These are phyloP conservation scores for Elymnias hypermnestra DNA, from an alignment of 1,140 invertebrate species.

Conservation along the genomic window DNA sequence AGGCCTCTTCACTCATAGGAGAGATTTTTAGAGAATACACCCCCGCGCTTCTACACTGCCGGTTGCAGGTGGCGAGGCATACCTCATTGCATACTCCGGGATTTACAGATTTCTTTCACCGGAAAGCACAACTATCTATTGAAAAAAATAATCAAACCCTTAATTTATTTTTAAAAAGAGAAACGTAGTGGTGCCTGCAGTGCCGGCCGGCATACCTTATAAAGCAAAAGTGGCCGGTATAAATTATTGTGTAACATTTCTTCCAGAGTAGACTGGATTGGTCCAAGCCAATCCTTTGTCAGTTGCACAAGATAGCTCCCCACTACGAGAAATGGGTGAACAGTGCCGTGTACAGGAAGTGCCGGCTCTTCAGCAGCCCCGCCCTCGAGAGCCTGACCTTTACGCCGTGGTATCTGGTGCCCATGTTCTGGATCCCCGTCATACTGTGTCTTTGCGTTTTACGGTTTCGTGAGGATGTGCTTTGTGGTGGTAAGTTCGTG, in stretches of 20 bases:
- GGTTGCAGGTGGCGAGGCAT: no score
- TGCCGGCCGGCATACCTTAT: no score
- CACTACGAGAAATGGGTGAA: constrained; percentile 84
- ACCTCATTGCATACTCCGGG: no score
- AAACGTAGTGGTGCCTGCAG: no score
- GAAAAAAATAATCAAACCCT: no score
- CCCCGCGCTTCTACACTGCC: no score
- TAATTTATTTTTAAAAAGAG: no score
- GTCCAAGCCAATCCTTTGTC: constrained; percentile 80
- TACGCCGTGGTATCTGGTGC: constrained; percentile 7
- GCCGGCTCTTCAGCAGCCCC: constrained; percentile 80
- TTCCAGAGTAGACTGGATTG: constrained; percentile 83
- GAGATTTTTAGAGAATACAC: no score
- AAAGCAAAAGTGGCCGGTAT: background rate
- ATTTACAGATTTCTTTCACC: no score
- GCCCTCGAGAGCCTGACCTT: constrained; percentile 81
- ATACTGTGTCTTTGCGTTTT: constrained; percentile 1
- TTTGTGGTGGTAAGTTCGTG: constrained; percentile 5
- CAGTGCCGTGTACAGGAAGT: constrained; percentile 81
- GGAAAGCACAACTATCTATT: no score
- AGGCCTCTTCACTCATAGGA: no score
- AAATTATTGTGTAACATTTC: constrained; percentile 7
- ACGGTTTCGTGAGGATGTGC: background rate
- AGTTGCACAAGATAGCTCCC: constrained; percentile 79
- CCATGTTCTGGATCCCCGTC: constrained; percentile 8